These are phyloP conservation scores for Ephestia elutella DNA, from an alignment of 1,140 invertebrate species.

Conservation along the genomic window DNA sequence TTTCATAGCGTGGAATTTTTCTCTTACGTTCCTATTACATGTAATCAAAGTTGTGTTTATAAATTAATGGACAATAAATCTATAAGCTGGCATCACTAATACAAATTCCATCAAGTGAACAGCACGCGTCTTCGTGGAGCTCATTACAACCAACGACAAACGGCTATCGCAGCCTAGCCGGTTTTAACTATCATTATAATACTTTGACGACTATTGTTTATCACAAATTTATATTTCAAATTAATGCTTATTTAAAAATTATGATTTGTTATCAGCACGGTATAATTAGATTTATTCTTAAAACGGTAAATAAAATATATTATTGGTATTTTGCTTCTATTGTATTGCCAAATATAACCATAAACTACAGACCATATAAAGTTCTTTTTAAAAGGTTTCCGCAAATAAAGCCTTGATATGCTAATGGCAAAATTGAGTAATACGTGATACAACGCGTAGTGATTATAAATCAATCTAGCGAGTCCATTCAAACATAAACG, in stretches of 20 bases:
- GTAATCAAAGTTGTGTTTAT: slow-evolving; percentile 14
- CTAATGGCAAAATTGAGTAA: background rate
- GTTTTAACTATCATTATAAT: background rate
- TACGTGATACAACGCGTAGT: background rate
- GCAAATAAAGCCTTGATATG: background rate
- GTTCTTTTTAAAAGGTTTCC: background rate
- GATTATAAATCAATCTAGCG: background rate
- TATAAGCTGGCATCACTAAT: slow-evolving; percentile 32
- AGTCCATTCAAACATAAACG: background rate
- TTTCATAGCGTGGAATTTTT: no score
- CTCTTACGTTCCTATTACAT: no score
- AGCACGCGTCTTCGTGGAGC: background rate
- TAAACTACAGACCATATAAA: no score
- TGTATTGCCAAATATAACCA: no score
- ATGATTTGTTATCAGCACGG: no score
- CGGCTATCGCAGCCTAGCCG: background rate
- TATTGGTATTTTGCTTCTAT: no score
- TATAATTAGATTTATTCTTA: no score
- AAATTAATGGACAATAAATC: slow-evolving; percentile 8
- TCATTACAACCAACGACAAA: background rate
- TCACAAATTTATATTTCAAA: background rate
- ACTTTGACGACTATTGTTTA: background rate
- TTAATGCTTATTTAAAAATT: background rate
- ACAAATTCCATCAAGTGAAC: background rate
- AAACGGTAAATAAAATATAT: no score